Evolutionary conservation across 1,140 invertebrate genomes (phyloP).

Genomic region (Drosophila kurseongensis): DNA sequence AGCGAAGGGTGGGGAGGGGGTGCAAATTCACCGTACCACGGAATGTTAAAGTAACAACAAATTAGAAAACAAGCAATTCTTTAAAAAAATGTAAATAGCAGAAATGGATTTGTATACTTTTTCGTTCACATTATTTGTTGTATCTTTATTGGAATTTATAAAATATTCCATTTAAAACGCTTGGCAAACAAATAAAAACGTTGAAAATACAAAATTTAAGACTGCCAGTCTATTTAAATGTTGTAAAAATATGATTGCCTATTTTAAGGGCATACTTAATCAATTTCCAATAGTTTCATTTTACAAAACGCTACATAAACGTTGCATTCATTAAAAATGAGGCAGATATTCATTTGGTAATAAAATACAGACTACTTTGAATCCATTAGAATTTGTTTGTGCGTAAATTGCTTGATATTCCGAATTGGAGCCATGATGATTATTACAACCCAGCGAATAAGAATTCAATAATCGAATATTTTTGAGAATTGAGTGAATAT

Average conservation of each 20-base stretch:
- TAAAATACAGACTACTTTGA: too few species aligned
- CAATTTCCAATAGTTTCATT: too few species aligned
- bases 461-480: slow-evolving; percentile 26
- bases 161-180: not conserved
- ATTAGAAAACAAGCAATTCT: not conserved
- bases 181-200: not conserved
- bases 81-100: not conserved
- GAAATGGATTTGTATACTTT: not conserved
- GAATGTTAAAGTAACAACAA: slow-evolving; percentile 25
- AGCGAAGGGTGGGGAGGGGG: not conserved
- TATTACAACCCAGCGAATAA: not conserved
- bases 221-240: slow-evolving; percentile 3
- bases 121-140: too few species aligned
- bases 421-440: not conserved
- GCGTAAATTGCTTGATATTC: not conserved
- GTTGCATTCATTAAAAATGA: not conserved
- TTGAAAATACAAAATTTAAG: not conserved
- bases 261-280: not conserved
- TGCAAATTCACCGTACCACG: not conserved
- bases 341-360: not conserved
- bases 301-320: not conserved
- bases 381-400: too few species aligned
- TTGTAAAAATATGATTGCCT: slow-evolving; percentile 1
- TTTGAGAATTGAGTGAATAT: not conserved
- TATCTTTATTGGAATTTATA: not conserved